These are phyloP conservation scores for Enteromius anoplus DNA, from an alignment of 2,797 vertebrate species.

Conservation along the genomic window DNA sequence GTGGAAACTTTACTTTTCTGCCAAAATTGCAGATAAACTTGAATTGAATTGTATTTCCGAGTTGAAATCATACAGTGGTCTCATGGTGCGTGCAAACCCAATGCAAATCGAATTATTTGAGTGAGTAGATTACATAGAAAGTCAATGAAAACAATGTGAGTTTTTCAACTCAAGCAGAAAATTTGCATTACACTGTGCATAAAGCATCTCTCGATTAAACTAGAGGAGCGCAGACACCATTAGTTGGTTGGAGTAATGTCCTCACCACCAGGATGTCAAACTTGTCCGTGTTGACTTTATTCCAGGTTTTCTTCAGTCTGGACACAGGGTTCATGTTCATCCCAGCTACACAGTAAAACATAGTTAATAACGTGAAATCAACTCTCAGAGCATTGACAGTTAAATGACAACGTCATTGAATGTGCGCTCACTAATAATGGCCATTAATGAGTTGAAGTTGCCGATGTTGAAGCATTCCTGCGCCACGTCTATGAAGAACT, in stretches of 20 bases:
- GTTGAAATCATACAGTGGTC: not conserved
- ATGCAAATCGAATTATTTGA: not conserved
- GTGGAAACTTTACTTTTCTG: too few relatives aligned
- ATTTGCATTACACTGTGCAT: too few relatives aligned
- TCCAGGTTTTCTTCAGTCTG: slow-evolving; percentile 95
- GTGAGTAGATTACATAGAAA: not conserved
- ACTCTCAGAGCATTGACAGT: too few relatives aligned
- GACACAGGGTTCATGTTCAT: slow-evolving; percentile 97
- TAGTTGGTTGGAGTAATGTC: slow-evolving; percentile 13
- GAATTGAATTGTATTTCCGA: not conserved
- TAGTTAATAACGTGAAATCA: not conserved
- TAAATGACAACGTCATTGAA: too few relatives aligned
- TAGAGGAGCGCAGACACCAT: not conserved
- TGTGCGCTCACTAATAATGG: slow-evolving; percentile 91
- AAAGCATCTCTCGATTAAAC: not conserved
- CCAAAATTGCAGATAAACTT: too few relatives aligned
- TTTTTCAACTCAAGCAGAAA: not conserved
- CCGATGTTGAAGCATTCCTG: slow-evolving; percentile 96
- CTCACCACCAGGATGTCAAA: slow-evolving; percentile 95
- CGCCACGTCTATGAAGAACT: slow-evolving; percentile 95
- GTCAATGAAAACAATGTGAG: not conserved
- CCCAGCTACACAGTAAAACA: slow-evolving; percentile 77
- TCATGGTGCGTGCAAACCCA: too few relatives aligned
- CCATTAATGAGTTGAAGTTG: slow-evolving; percentile 97
- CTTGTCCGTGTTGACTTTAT: slow-evolving; percentile 95